A percentile compares a stretch with the other conserved stretches of the same genome.
Conservation (phyloP, 2,888 invertebrate species). For the Drosophila cracens region DNA sequence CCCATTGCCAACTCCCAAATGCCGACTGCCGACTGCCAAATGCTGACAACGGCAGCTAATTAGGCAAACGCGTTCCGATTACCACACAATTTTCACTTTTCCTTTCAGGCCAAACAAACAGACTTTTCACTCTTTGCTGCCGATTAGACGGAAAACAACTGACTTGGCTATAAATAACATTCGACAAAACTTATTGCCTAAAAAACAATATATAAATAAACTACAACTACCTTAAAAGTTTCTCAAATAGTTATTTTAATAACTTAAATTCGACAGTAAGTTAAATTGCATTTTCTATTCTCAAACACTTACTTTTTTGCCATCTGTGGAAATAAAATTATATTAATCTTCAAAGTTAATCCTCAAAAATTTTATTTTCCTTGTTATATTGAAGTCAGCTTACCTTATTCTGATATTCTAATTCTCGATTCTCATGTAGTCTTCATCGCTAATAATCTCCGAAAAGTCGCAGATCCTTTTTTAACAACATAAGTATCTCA, state of each 20-base stretch:
- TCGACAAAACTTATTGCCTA: not conserved
- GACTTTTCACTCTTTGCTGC: slow-evolving; percentile 21
- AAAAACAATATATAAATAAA: not conserved
- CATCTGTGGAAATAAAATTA: not conserved
- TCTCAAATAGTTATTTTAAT: not conserved
- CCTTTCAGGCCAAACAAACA: slow-evolving; percentile 47
- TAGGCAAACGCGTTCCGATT: slow-evolving; percentile 75
- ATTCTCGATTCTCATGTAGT: not conserved
- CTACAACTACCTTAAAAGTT: not conserved
- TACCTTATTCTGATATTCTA: not conserved
- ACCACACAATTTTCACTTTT: slow-evolving; percentile 75
- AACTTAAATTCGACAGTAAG: not conserved
- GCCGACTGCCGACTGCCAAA: slow-evolving; percentile 21
- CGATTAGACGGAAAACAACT: not conserved
- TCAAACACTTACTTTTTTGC: not conserved
- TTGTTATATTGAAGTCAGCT: not conserved
- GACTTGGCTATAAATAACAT: slow-evolving; percentile 4
- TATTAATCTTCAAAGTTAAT: not conserved
- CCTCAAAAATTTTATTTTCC: not conserved
- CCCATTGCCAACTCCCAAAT: slow-evolving; percentile 33
- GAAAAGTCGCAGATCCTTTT: not conserved
- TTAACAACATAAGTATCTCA: not conserved
- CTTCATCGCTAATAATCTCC: not conserved
- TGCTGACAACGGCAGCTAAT: slow-evolving; percentile 62
- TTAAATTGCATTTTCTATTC: not conserved